Conservation (phyloP, 2,113 vertebrate genomes). For the Castor canadensis region DNA sequence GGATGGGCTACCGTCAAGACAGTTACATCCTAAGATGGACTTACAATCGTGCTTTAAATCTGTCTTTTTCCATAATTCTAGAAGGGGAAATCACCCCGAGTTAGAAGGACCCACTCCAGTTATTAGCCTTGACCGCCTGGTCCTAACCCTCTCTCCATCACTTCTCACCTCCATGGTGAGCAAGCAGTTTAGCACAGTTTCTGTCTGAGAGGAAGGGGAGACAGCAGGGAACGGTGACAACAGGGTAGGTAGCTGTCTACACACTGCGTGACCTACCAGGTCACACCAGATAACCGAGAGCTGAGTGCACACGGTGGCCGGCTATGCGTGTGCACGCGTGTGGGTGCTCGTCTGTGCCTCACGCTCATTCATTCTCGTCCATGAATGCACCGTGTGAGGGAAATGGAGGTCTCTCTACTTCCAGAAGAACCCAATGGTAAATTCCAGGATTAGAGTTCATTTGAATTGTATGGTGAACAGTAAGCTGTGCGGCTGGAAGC, state of each 20-base stretch:
- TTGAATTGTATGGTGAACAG: background rate
- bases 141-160: background rate
- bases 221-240: background rate
- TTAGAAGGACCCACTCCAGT: background rate
- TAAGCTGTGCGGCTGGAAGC: background rate
- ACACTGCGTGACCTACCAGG: background rate
- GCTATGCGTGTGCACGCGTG: background rate
- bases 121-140: background rate
- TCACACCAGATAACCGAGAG: background rate
- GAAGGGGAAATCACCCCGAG: background rate
- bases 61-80: background rate
- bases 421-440: constrained; percentile 16
- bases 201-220: background rate
- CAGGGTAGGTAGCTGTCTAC: background rate
- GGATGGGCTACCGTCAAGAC: background rate
- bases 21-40: background rate
- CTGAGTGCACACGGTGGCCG: too few relatives aligned
- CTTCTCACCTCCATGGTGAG: background rate
- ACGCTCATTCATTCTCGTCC: background rate
- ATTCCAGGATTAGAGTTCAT: background rate
- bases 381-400: background rate
- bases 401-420: background rate
- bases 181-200: background rate
- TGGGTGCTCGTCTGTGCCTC: background rate
- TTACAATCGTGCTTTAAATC: background rate